Evolutionary conservation across 1,140 invertebrate genomes (phyloP), one percentile per base, ranked within the genome.

Genomic region (Metaphire vulgaris): DNA sequence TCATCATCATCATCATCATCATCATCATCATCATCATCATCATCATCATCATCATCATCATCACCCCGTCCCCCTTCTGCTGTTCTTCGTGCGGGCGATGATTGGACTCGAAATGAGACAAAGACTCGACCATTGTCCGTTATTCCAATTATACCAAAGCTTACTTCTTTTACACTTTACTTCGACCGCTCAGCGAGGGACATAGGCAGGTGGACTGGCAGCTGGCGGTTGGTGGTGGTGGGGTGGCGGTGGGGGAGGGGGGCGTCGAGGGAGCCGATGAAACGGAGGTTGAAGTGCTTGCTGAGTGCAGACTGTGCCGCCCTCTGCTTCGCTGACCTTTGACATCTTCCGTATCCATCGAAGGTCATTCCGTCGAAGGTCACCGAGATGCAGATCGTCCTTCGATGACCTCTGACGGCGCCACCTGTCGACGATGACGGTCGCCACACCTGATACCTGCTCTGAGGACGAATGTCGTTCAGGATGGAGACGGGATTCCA

Each of bases 401-500:
- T 34, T 78, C 77, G 32, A 14, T 28, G 30, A 69, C 6, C 41
- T n/a, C n/a, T n/a, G 21, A 12, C 21, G 41, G 41, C 41, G 6
- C 41, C 41, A 56, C 41, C 41, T 56, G 41, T 6, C 21, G 41
- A 21, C 41, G 41, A 56, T n/a, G n/a, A n/a, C n/a, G n/a, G n/a
- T n/a, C n/a, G n/a, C 6, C 6, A 6, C 41, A 6, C 6, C n/a
- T n/a, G n/a, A 21, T 29, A 67, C 76, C 34, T 72, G 28, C 26
- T 72, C 32, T 32, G 77, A n/a, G 67, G 77, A 41, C 69, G n/a
- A 31, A 69, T 34, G 72, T 73, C 72, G 72, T 73, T 73, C 15
- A 73, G 72, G n/a, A 73, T 64, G 30, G 72, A 73, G 72, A 73
- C 72, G 0, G 72, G 31, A 73, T 73, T 73, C 72, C 72, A 73